These are phyloP conservation scores for Hyla sarda DNA, from an alignment of 2,113 vertebrate genomes.

Conservation along the genomic window DNA sequence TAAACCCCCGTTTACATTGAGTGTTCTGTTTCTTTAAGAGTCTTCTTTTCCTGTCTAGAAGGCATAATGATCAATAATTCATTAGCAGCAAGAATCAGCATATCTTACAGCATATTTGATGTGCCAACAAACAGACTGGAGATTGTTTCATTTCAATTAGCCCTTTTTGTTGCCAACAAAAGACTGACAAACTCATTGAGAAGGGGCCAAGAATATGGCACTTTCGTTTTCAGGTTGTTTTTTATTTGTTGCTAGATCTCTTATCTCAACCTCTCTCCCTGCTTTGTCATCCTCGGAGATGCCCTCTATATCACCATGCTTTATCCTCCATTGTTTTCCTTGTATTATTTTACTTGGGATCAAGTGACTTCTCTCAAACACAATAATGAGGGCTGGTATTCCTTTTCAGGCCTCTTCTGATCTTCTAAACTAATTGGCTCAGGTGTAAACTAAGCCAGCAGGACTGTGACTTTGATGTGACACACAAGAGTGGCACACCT, in stretches of 20 bases:
- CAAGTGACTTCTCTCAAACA: constrained; percentile 79
- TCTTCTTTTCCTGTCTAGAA: constrained; percentile 66
- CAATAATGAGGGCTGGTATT: constrained; percentile 76
- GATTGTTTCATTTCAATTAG: constrained; percentile 89
- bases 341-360: constrained; percentile 83
- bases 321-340: constrained; percentile 70
- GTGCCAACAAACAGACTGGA: constrained; percentile 84
- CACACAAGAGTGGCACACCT: constrained; percentile 69
- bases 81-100: constrained; percentile 81
- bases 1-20: constrained; percentile 18
- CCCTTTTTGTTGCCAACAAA: constrained; percentile 86
- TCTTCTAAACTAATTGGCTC: constrained; percentile 92
- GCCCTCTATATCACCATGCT: constrained; percentile 70
- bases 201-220: constrained; percentile 72
- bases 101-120: constrained; percentile 90
- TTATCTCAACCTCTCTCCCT: constrained; percentile 68
- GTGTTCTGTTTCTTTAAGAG: constrained; percentile 27
- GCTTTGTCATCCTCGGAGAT: constrained; percentile 64
- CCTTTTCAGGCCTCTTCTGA: constrained; percentile 79
- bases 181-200: constrained; percentile 82
- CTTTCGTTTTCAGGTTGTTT: constrained; percentile 69
- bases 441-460: constrained; percentile 91
- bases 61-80: constrained; percentile 85
- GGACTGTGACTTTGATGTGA: constrained; percentile 87
- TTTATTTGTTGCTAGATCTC: constrained; percentile 65